Percentiles rank a stretch among this genome's conserved stretches.
Evolutionary conservation across 1,140 invertebrate genomes (phyloP).

Genomic region (Brachionus manjavacas): DNA sequence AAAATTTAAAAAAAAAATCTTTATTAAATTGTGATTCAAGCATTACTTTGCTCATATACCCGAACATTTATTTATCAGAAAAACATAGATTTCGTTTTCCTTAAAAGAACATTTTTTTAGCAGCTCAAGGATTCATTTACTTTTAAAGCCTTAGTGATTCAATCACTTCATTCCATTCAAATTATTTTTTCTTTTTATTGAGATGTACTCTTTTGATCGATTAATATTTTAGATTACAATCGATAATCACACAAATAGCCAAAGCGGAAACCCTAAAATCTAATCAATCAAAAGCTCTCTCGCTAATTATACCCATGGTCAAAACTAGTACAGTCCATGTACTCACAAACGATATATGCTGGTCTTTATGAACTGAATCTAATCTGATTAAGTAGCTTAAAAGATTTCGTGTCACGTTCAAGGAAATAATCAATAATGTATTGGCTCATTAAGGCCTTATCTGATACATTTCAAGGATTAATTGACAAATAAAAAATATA

Average conservation of each 20-base stretch:
- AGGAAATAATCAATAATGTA: constrained; percentile 23
- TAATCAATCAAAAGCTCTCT: constrained; percentile 28
- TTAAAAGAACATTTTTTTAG: too few relatives aligned
- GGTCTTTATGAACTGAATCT: not conserved
- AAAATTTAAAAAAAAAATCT: too few relatives aligned
- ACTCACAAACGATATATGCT: not conserved
- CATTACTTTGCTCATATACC: too few relatives aligned
- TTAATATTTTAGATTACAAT: not conserved
- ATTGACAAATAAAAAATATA: not conserved
- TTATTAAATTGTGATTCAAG: too few relatives aligned
- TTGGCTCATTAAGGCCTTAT: not conserved
- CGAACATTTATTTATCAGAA: too few relatives aligned
- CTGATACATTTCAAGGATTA: constrained; percentile 24
- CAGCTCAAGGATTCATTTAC: too few relatives aligned
- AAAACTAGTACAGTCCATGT: not conserved
- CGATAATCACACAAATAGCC: not conserved
- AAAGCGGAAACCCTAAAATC: not conserved
- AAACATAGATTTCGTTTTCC: too few relatives aligned
- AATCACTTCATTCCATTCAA: too few relatives aligned
- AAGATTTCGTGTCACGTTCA: constrained; percentile 17
- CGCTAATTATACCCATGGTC: not conserved
- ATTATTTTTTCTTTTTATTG: not conserved
- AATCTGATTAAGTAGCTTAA: constrained; percentile 31
- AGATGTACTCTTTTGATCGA: constrained; percentile 22
- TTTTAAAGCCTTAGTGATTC: too few relatives aligned